phyloP scores from a whole-genome alignment of 2,888 invertebrate species.

The Drosophila lacicola region DNA sequence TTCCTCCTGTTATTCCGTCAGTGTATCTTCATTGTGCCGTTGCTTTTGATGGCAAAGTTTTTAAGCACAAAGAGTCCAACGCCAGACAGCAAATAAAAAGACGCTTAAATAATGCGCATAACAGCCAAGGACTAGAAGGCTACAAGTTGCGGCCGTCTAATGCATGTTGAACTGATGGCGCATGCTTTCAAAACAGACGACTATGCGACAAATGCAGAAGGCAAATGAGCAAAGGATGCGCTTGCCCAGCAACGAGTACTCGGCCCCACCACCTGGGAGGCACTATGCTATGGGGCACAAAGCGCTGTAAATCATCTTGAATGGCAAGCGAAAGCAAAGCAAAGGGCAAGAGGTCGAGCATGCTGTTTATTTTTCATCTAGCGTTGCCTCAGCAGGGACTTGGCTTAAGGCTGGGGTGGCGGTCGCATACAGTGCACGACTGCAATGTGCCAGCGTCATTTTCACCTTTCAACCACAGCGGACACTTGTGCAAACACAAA shows the following conservation, averaged over 20 bases:
- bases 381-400: conserved; percentile 32
- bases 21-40: conserved; percentile 51
- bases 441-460: conserved; percentile 50
- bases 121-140: background rate
- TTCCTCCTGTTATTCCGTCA: background rate
- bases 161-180: conserved; percentile 58
- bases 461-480: conserved; percentile 78
- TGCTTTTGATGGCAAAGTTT: conserved; percentile 58
- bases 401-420: conserved; percentile 8
- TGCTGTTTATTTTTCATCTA: conserved; percentile 80
- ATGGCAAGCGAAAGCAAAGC: conserved; percentile 40
- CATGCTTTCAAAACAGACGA: conserved; percentile 55
- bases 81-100: conserved; percentile 53
- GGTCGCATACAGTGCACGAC: conserved; percentile 12
- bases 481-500: conserved; percentile 76
- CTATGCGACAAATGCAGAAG: conserved; percentile 71
- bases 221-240: conserved; percentile 62
- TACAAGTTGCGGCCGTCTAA: conserved; percentile 38
- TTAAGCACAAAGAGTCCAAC: conserved; percentile 42
- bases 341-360: conserved; percentile 33
- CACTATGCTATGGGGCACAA: conserved; percentile 23
- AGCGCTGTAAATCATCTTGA: conserved; percentile 73
- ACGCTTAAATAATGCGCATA: conserved; percentile 33
- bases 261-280: no score
- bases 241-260: conserved; percentile 6